phyloP scores from a whole-genome alignment of 2,113 vertebrate species.

The Pogonocichla stellata region DNA sequence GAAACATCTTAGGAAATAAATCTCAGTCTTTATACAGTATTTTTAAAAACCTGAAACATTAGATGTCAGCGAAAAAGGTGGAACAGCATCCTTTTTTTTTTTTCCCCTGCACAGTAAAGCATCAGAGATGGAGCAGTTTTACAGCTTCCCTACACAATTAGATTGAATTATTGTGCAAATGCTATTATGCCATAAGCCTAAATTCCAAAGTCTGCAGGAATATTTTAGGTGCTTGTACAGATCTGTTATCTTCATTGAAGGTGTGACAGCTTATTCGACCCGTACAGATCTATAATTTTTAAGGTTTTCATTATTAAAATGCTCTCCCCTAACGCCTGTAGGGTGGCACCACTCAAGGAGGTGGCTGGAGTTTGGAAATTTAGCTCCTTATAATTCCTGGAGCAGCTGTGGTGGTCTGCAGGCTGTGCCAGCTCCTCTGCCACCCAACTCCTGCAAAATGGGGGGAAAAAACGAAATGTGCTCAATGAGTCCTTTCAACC shows the following conservation, averaged over 20 bases:
- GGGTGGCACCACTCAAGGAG: neutral
- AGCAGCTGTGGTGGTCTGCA: neutral
- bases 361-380: neutral
- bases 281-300: neutral
- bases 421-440: neutral
- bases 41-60: constrained; percentile 82
- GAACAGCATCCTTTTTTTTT: constrained; percentile 39
- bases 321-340: neutral
- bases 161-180: constrained; percentile 73
- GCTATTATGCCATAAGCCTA: constrained; percentile 48
- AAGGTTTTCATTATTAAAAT: constrained; percentile 17
- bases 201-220: constrained; percentile 60
- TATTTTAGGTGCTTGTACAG: constrained; percentile 58
- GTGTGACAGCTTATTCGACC: constrained; percentile 39
- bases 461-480: neutral
- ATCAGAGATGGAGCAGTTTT: constrained; percentile 64
- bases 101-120: constrained; percentile 2
- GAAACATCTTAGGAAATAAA: constrained; percentile 89
- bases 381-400: neutral
- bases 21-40: constrained; percentile 83
- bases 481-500: neutral
- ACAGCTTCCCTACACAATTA: constrained; percentile 70
- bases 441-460: neutral
- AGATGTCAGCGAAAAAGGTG: constrained; percentile 81
- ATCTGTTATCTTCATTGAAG: constrained; percentile 59